phyloP scores from a whole-genome alignment of 2,113 vertebrate genomes.

The Gopherus evgoodei region DNA sequence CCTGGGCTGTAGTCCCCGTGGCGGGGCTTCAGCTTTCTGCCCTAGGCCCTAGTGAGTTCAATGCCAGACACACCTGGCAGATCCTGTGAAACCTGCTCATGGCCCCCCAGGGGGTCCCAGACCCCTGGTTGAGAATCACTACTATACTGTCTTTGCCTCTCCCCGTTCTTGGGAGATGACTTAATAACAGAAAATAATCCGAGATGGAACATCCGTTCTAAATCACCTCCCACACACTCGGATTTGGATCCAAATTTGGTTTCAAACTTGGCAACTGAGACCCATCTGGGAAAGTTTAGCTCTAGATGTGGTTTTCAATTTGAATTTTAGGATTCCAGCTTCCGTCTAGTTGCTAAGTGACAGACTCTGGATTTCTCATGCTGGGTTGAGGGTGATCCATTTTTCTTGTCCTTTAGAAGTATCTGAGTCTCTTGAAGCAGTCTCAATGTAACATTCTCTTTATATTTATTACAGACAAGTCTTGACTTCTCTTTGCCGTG shows the following conservation, averaged over 20 bases:
- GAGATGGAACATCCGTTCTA: not conserved
- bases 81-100: too few relatives aligned
- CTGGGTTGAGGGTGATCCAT: not conserved
- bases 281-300: not conserved
- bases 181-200: not conserved
- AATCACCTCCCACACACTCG: not conserved
- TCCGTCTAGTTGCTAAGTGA: not conserved
- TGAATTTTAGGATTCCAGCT: not conserved
- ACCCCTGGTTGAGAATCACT: too few relatives aligned
- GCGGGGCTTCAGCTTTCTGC: too few relatives aligned
- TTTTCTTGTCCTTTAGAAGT: not conserved
- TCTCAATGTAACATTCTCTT: not conserved
- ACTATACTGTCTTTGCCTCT: not conserved
- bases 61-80: too few relatives aligned
- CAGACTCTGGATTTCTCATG: not conserved
- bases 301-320: not conserved
- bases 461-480: not conserved
- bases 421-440: not conserved
- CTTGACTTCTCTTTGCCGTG: not conserved
- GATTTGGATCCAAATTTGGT: not conserved
- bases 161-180: not conserved
- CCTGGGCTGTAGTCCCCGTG: too few relatives aligned
- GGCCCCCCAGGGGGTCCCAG: too few relatives aligned
- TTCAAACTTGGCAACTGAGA: not conserved
- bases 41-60: too few relatives aligned